Evolutionary conservation across 2,888 invertebrate species (phyloP).

Genomic region (Petrophora chlorosata): DNA sequence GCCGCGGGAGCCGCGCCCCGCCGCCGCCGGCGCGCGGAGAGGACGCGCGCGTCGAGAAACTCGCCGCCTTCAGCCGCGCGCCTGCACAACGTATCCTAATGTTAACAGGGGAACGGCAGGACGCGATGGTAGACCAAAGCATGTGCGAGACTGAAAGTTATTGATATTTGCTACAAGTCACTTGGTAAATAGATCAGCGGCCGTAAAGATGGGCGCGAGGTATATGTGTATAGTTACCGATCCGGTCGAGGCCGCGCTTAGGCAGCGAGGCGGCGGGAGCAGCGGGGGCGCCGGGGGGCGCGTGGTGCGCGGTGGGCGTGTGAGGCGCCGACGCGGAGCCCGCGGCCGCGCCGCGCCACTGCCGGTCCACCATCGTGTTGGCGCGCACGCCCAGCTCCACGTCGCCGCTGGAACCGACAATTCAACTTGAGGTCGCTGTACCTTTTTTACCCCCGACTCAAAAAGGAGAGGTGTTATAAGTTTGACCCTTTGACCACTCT

Average conservation of each 20-base stretch:
- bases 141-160: too few species aligned
- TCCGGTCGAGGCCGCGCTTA: background rate
- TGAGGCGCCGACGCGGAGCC: slow-evolving; percentile 66
- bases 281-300: slow-evolving; percentile 2
- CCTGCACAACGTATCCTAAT: too few species aligned
- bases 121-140: too few species aligned
- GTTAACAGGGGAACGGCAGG: too few species aligned
- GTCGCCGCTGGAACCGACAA: slow-evolving; percentile 42
- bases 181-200: background rate
- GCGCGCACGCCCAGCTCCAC: slow-evolving; percentile 54
- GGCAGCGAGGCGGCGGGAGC: background rate
- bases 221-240: background rate
- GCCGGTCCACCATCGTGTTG: slow-evolving; percentile 67
- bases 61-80: slow-evolving; percentile 29
- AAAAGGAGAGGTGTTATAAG: too few species aligned
- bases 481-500: too few species aligned
- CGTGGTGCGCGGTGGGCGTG: slow-evolving; percentile 66
- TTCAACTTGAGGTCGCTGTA: too few species aligned
- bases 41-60: slow-evolving; percentile 42
- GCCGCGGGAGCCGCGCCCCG: slow-evolving; percentile 15
- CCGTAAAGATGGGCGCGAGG: background rate
- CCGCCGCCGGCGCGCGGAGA: slow-evolving; percentile 49
- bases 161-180: too few species aligned
- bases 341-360: slow-evolving; percentile 48
- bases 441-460: too few species aligned